Base-by-base conservation (phyloP, 2,888 invertebrate species). In the Cryptocheilus praepositus region DNA sequence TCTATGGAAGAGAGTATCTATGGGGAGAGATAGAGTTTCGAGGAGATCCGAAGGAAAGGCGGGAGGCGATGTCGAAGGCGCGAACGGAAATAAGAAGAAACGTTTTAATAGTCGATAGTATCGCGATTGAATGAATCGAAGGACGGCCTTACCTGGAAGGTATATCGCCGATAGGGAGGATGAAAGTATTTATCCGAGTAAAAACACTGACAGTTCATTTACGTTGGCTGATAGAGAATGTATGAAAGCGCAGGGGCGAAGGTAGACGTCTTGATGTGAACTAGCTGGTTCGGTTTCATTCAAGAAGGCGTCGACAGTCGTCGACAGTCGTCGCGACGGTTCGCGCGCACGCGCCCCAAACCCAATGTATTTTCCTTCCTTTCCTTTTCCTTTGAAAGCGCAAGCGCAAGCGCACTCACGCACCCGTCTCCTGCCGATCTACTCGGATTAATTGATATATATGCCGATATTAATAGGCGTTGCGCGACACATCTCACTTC, bases 391-490 rank as follows among this genome's bases (percentile, higher is more conserved):
- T 59, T 59, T 64, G 71, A 51, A 61, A 15, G n/a, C 67, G 67
- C 74, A 62, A 59, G 61, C 70, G 71, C 74, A 56, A 43, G 55
- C 60, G 55, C 69, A 54, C 62, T 46, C 59, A 56, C 60, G 46
- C 64, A 49, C 8, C 55, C 66, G 61, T 70, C 74, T 71, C 72
- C 68, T 68, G 66, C 79, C 77, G 77, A 83, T 84, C 83, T 84
- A 83, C 82, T 83, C 81, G 77, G 76, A 84, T 83, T 83, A 80
- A 84, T 84, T 83, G 79, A 84, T 83, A 82, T 74, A 71, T 74
- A 73, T 73, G 43, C 65, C 61, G 74, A 61, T 81, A 83, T 84
- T 84, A 81, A 83, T 83, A 84, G 83, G 66, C 67, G 19, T 25
- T 3, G 5, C 61, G 60, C 61, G 19, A 58, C 67, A 67, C 64